Evolutionary conservation across 2,888 invertebrate genomes (phyloP), one percentile per base, ranked within the genome.

Genomic region (Branchellion lobata): DNA sequence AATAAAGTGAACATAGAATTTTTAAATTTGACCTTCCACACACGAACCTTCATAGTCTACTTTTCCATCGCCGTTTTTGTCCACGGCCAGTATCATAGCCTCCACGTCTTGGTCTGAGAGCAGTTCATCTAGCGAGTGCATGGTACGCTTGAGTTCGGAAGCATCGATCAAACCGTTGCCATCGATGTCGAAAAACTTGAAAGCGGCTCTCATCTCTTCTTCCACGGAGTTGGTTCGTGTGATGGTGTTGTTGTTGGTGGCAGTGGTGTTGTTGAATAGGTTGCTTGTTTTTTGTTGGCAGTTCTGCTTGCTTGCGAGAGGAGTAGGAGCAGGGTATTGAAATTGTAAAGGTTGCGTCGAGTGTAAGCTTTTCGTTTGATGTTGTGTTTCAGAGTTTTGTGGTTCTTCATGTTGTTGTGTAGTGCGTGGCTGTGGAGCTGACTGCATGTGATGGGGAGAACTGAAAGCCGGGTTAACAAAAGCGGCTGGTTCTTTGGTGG

Each of bases 11-110:
- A n/a, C n/a, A n/a, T n/a, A n/a, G n/a, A n/a, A n/a, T n/a, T n/a
- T n/a, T n/a, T n/a, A n/a, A n/a, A n/a, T n/a, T n/a, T n/a, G n/a
- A n/a, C n/a, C n/a, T n/a, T n/a, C 21, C n/a, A 5, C 11, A 8
- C 61, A 36, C 65, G 3, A 34, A 77, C 81, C 81, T 79, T 81
- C 78, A 73, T 80, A 81, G 78, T 77, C 80, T 47, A 81, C 75
- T 36, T 79, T 79, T 14, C 81, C 81, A 57, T 81, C 81, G 0
- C 75, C 36, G 57, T 81, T 80, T 40, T 79, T 76, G 71, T 81
- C 81, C 31, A 79, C 81, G 29, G 79, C 81, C 27, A 33, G 40
- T 14, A 81, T 80, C 81, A 81, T 81, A n/a, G 79, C 80, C 34
- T 80, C 69, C 18, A 81, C 79, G 33, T 81, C 80, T 14, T 77